Evolutionary conservation across 2,888 invertebrate genomes (phyloP), one percentile per base, ranked within the genome.

Genomic region (Parnassius mnemosyne): DNA sequence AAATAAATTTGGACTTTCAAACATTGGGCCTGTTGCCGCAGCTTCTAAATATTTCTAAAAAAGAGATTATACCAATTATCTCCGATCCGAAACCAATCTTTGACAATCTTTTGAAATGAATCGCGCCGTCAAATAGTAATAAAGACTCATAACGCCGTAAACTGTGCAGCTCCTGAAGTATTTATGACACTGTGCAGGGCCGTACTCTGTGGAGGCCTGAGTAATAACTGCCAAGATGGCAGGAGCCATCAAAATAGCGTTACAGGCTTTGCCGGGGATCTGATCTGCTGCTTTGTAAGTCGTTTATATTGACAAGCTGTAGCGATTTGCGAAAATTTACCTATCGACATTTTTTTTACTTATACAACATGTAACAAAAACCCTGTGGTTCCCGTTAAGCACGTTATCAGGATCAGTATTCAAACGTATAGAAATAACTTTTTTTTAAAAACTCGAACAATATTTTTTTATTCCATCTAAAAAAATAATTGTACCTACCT

Each of bases 161-260:
- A 66, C 60, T 47, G 66, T 20, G 41, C 65, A 58, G 70, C 72
- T 69, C 54, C 68, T 66, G 68, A 70, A 67, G 68, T 71, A 70
- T 73, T 75, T 73, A 76, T 66, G 66, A 64, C 65, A 67, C 53
- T 65, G 68, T 63, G 60, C 61, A 53, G 25, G 49, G 13, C 13
- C 12, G 49, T 7, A 47, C 53, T 60, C 60, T 65, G 63, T 67
- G 57, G 67, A 68, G 69, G 61, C 13, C 68, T 76, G 76, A 78
- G 75, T 75, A 74, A 67, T 68, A 66, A 64, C 70, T 68, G 75
- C 60, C 71, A 68, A 69, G 72, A 71, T 69, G 69, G 66, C 67
- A 68, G 68, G 57, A 65, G 73, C 73, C 74, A 76, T 78, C 75
- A 73, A 72, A 77, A 72, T 70, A 70, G 75, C 76, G 72, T 76